Conservation (phyloP, 2,888 invertebrate genomes). For the Ecdyonurus torrentis region DNA sequence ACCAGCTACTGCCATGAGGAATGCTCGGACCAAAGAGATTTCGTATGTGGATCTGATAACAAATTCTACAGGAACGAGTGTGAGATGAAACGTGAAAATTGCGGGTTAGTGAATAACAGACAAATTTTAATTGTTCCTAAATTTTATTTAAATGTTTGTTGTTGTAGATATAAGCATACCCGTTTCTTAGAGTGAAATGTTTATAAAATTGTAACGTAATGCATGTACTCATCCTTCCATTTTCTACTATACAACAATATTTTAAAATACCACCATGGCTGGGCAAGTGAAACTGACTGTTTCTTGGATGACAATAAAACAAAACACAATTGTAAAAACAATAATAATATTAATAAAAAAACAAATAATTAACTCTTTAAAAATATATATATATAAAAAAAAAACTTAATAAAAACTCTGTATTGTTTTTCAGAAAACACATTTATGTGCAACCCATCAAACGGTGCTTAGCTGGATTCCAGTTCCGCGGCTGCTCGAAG, state of each 20-base stretch:
- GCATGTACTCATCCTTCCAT: too few species aligned
- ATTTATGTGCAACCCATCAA: constrained; percentile 81
- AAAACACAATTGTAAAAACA: background rate
- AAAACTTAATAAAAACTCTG: constrained; percentile 12
- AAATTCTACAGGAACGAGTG: constrained; percentile 81
- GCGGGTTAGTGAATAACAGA: constrained; percentile 43
- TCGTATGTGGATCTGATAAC: constrained; percentile 81
- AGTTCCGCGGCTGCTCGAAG: constrained; percentile 71
- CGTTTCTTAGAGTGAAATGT: too few species aligned
- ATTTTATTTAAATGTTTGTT: too few species aligned
- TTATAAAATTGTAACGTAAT: too few species aligned
- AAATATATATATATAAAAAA: too few species aligned
- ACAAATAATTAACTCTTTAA: too few species aligned
- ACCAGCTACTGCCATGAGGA: constrained; percentile 62
- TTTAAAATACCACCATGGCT: background rate
- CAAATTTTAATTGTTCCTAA: too few species aligned
- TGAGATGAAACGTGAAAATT: constrained; percentile 79
- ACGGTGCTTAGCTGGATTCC: constrained; percentile 67
- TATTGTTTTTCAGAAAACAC: constrained; percentile 48
- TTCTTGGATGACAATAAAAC: too few species aligned
- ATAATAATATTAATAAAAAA: background rate
- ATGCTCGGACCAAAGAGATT: constrained; percentile 50
- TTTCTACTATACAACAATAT: background rate
- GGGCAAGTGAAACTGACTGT: too few species aligned
- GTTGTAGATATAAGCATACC: too few species aligned